phyloP scores from a whole-genome alignment of 2,797 vertebrate genomes.

The Lagocephalus sceleratus region DNA sequence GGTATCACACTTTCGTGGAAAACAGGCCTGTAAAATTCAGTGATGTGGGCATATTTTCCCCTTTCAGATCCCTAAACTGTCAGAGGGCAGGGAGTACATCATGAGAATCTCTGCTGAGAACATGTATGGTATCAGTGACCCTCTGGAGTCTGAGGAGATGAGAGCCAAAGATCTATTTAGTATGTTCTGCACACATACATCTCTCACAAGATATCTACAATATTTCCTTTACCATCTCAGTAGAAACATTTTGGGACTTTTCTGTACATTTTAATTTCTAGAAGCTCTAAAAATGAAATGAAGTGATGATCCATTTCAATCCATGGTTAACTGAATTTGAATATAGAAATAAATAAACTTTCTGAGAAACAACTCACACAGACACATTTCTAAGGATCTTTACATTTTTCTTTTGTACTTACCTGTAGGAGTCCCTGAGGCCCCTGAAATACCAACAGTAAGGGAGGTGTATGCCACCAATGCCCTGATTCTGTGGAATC shows the following conservation, averaged over 20 bases:
- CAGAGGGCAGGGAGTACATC: slow-evolving; percentile 92
- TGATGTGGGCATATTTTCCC: neutral
- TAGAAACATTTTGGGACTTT: neutral
- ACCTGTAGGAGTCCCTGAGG: slow-evolving; percentile 90
- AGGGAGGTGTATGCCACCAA: slow-evolving; percentile 90
- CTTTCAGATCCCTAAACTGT: slow-evolving; percentile 81
- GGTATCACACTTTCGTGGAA: neutral
- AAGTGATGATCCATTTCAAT: neutral
- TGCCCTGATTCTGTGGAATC: slow-evolving; percentile 89
- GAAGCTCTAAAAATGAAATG: neutral
- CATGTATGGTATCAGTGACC: slow-evolving; percentile 95
- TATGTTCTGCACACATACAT: slow-evolving; percentile 66
- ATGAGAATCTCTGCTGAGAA: slow-evolving; percentile 95
- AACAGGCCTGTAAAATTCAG: neutral
- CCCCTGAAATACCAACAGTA: slow-evolving; percentile 89
- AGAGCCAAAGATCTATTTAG: slow-evolving; percentile 96
- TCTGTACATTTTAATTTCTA: too few species aligned
- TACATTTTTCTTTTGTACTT: neutral
- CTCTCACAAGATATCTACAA: neutral
- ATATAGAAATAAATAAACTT: too few species aligned
- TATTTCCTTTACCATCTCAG: neutral
- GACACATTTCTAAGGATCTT: too few species aligned
- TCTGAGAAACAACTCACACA: too few species aligned
- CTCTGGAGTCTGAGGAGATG: slow-evolving; percentile 93
- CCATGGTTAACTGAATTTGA: too few species aligned